Percentiles rank a stretch among this genome's conserved stretches.
Conservation (phyloP, 2,888 invertebrate species). For the Standfussiana lucernea region DNA sequence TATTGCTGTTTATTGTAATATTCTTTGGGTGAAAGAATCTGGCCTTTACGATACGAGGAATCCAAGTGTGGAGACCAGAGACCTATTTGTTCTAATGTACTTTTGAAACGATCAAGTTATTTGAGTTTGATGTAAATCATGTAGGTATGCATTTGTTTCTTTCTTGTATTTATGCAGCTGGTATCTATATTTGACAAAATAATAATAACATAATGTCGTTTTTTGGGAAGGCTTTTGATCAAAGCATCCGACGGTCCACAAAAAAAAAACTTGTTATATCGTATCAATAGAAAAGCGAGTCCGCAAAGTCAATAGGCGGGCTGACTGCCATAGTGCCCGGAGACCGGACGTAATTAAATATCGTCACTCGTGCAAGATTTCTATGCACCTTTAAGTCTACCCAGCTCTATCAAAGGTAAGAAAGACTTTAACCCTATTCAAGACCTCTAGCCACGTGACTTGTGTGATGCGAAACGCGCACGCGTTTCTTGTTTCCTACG, state of each 20-base stretch:
- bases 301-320: neutral
- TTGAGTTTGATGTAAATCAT: neutral
- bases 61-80: neutral
- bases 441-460: neutral
- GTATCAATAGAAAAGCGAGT: neutral
- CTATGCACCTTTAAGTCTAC: constrained; percentile 7
- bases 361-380: neutral
- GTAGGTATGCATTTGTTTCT: neutral
- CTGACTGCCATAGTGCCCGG: neutral
- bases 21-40: neutral
- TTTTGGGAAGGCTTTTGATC: neutral
- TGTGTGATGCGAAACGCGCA: neutral
- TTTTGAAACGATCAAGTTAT: neutral
- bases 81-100: neutral
- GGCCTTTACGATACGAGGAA: neutral
- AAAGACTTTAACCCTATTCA: neutral
- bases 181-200: neutral
- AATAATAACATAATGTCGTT: neutral
- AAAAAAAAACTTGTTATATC: neutral
- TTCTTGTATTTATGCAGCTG: neutral
- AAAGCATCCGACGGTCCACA: neutral
- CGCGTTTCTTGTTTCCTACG: neutral
- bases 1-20: neutral
- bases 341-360: constrained; percentile 22
- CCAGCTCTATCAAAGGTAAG: neutral